These are phyloP conservation scores for Dryocosmus kuriphilus DNA, from an alignment of 2,888 invertebrate genomes.

Conservation along the genomic window DNA sequence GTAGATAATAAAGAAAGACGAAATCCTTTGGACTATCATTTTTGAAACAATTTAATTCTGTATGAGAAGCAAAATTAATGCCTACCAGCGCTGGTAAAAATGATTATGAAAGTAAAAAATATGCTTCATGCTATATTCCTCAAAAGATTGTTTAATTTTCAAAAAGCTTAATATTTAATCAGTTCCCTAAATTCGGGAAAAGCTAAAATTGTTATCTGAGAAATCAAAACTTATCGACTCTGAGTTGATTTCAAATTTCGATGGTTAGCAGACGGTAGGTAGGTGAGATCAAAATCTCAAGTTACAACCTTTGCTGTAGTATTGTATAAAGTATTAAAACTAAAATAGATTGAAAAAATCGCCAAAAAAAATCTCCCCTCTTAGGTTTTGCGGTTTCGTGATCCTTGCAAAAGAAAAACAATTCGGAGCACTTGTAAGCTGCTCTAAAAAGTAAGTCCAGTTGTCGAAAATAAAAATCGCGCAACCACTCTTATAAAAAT, in stretches of 20 bases:
- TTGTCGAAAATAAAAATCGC: conserved; percentile 63
- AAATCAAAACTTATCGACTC: conserved; percentile 78
- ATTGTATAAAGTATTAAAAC: conserved; percentile 81
- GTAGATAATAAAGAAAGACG: no score
- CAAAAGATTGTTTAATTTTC: no score
- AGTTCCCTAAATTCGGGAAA: no score
- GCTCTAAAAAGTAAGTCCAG: conserved; percentile 85
- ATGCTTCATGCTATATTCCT: no score
- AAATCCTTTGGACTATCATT: no score
- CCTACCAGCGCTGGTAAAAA: no score
- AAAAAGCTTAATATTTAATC: no score
- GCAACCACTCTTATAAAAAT: conserved; percentile 83
- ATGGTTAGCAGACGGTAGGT: conserved; percentile 85
- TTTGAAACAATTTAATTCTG: no score
- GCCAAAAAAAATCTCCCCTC: conserved; percentile 73
- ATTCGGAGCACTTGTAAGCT: conserved; percentile 84
- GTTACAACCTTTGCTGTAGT: conserved; percentile 87
- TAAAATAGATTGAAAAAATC: conserved; percentile 65
- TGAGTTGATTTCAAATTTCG: conserved; percentile 84
- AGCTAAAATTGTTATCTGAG: background rate
- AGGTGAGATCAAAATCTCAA: conserved; percentile 85
- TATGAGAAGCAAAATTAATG: no score
- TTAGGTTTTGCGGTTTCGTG: conserved; percentile 83
- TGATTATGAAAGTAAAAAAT: no score
- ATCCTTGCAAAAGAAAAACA: conserved; percentile 85